Base-by-base conservation (phyloP, 2,888 invertebrate species). In the Lepidochitona cinerea region DNA sequence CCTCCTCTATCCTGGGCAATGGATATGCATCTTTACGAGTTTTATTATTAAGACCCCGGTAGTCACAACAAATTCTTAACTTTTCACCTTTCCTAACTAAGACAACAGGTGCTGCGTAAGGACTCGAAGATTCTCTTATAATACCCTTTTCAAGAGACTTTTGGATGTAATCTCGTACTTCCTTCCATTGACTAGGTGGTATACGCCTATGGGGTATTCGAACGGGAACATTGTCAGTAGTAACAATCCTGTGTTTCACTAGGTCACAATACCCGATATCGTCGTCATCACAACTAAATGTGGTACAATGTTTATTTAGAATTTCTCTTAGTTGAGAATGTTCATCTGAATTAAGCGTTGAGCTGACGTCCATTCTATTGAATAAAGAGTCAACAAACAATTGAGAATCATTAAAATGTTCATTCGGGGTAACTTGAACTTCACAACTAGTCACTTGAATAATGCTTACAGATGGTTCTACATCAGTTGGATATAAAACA, bases 31-130 rank as follows among this genome's bases (percentile, higher is more conserved):
- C 82, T 37, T 75, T 70, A 1, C 54, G 70, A n/a, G 84, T 81
- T 9, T 77, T 54, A 18, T 54, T 26, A 73, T 86, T 85, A 4
- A 84, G 41, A 5, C n/a, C 23, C 14, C 80, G 54, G 66, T 73
- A 86, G 49, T 84, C 83, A 0, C 80, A 65, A 37, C 83, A 83
- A 18, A 79, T 29, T 0, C 81, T 79, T 12, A 84, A 64, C 71
- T 7, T 12, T 12, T 33, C 65, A 65, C 33, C 65, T 23, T 65
- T 65, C 73, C 81, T 83, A 18, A 83, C 81, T 1, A 81, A 23
- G 5, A 83, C 81, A 0, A 83, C 75, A 29, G 82, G 79, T n/a
- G 82, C 70, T 14, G 80, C 78, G 65, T 80, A 80, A 23, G 79
- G 77, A 69, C 75, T 76, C 12, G 65, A 65, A 32, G 65, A 65